These are phyloP conservation scores for Lacerta bilineata DNA, from an alignment of 2,797 vertebrate species.

Conservation along the genomic window DNA sequence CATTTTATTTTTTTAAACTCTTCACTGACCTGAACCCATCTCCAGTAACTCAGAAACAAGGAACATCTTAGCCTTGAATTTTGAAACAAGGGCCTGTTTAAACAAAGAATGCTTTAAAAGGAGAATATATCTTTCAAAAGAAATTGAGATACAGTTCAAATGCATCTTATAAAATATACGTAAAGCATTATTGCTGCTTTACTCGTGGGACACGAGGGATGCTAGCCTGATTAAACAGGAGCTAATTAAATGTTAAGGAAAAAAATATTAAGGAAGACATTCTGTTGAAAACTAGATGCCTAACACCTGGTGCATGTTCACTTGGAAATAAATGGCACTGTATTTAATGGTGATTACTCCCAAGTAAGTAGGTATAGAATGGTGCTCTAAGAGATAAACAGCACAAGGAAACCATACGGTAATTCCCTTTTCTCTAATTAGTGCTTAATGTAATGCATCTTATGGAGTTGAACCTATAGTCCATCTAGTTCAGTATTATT, in stretches of 20 bases:
- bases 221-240: neutral
- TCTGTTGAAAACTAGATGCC: neutral
- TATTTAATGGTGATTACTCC: neutral
- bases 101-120: slow-evolving; percentile 28
- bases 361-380: neutral
- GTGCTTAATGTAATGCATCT: neutral
- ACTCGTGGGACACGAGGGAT: slow-evolving; percentile 1
- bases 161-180: neutral
- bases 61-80: neutral
- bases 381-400: neutral
- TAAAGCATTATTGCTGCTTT: neutral
- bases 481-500: neutral
- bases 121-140: slow-evolving; percentile 11
- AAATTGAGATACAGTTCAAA: slow-evolving; percentile 24
- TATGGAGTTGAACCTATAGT: neutral
- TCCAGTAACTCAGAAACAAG: too few relatives aligned
- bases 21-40: too few relatives aligned
- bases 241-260: neutral
- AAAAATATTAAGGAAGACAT: neutral
- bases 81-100: slow-evolving; percentile 39
- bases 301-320: neutral
- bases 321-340: neutral
- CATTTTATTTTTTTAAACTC: too few relatives aligned
- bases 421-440: neutral
- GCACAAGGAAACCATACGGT: neutral